phyloP scores from a whole-genome alignment of 2,888 invertebrate genomes.

The Cistogaster globosa region DNA sequence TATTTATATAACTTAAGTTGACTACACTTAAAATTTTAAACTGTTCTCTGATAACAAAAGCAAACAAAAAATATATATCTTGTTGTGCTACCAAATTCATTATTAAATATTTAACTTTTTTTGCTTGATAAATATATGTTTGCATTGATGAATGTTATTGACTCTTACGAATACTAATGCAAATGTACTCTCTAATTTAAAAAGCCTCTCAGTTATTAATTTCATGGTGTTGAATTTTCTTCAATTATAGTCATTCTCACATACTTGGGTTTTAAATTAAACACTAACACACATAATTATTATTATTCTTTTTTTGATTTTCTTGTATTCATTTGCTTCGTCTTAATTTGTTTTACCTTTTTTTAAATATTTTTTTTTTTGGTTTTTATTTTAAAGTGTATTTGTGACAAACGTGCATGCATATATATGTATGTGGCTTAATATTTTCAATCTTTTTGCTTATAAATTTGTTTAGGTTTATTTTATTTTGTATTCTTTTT shows the following conservation, averaged over 20 bases:
- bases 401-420: too few species aligned
- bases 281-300: not conserved
- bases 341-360: too few species aligned
- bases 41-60: slow-evolving; percentile 53
- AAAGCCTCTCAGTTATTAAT: slow-evolving; percentile 61
- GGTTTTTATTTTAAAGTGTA: too few species aligned
- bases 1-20: not conserved
- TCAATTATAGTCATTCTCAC: slow-evolving; percentile 46
- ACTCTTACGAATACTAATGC: slow-evolving; percentile 27
- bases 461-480: too few species aligned
- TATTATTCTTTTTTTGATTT: not conserved
- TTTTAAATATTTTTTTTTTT: too few species aligned
- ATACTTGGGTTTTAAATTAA: slow-evolving; percentile 12
- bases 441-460: too few species aligned
- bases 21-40: slow-evolving; percentile 18
- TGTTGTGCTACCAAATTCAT: slow-evolving; percentile 50
- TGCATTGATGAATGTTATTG: slow-evolving; percentile 6
- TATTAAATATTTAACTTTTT: slow-evolving; percentile 33
- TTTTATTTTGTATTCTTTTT: too few species aligned
- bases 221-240: slow-evolving; percentile 27
- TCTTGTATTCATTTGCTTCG: not conserved
- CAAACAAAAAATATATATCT: slow-evolving; percentile 40
- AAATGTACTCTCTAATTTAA: slow-evolving; percentile 52
- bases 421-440: too few species aligned
- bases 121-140: slow-evolving; percentile 2